Evolutionary conservation across 2,888 invertebrate genomes (phyloP).

Genomic region (Thymelicus lineola): DNA sequence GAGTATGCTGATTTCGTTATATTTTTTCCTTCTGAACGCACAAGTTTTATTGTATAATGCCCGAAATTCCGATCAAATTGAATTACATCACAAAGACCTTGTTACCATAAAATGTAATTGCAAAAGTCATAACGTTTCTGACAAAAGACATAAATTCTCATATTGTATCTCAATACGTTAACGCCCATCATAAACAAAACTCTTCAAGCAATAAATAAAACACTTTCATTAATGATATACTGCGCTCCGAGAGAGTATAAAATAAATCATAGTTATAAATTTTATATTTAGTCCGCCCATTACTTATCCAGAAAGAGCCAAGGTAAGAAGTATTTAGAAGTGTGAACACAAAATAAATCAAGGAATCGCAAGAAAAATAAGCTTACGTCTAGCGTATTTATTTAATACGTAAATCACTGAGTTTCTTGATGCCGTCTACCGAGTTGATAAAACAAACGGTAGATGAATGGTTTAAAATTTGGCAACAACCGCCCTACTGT

Average conservation of each 20-base stretch:
- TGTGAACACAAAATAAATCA: slow-evolving; percentile 38
- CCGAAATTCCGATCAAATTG: neutral
- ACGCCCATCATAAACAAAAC: neutral
- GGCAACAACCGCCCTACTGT: slow-evolving; percentile 36
- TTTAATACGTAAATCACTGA: slow-evolving; percentile 56
- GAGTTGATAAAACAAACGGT: slow-evolving; percentile 44
- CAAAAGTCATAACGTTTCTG: neutral
- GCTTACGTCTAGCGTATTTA: slow-evolving; percentile 49
- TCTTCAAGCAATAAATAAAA: slow-evolving; percentile 10
- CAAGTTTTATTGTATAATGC: neutral
- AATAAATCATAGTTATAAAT: slow-evolving; percentile 15
- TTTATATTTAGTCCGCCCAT: slow-evolving; percentile 26
- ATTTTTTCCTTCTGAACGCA: neutral
- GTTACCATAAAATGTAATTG: neutral
- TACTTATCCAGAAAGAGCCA: slow-evolving; percentile 18
- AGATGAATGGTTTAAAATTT: slow-evolving; percentile 44
- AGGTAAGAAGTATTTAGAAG: slow-evolving; percentile 32
- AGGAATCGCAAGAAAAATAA: slow-evolving; percentile 45
- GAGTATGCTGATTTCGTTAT: neutral
- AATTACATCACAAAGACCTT: neutral
- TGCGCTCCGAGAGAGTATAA: neutral
- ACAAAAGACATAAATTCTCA: slow-evolving; percentile 2
- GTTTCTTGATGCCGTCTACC: slow-evolving; percentile 42
- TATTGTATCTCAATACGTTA: neutral
- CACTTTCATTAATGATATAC: slow-evolving; percentile 16